These are phyloP conservation scores for Cactoblastis cactorum DNA, from an alignment of 2,888 invertebrate genomes.

Conservation along the genomic window DNA sequence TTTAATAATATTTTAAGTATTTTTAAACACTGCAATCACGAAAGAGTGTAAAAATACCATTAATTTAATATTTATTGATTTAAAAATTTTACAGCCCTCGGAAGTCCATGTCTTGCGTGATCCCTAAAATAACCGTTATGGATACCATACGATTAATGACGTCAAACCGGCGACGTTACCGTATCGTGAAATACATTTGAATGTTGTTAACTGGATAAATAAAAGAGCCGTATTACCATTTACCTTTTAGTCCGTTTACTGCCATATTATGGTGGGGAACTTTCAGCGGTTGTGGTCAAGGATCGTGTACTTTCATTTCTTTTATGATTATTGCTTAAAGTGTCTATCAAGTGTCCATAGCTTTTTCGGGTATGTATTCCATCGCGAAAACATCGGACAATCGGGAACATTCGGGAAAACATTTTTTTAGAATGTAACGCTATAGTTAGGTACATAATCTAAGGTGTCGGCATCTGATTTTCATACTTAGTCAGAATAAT, in stretches of 20 bases:
- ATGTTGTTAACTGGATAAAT: neutral
- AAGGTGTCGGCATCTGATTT: no score
- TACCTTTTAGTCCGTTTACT: neutral
- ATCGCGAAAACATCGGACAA: no score
- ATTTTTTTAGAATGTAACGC: no score
- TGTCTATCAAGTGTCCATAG: no score
- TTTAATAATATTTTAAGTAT: no score
- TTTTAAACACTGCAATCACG: no score
- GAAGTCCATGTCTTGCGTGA: neutral
- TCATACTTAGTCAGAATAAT: no score
- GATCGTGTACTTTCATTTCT: neutral
- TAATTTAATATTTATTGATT: neutral
- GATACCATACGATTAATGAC: neutral
- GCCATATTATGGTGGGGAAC: neutral
- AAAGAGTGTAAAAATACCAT: no score
- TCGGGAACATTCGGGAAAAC: no score
- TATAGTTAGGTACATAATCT: no score
- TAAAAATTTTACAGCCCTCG: neutral
- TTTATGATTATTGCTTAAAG: neutral
- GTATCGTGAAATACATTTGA: neutral
- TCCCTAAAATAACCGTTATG: neutral
- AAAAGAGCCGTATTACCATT: neutral
- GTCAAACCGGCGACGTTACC: neutral
- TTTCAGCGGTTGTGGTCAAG: neutral
- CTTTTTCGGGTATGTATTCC: no score